Evolutionary conservation across 2,113 vertebrate species (phyloP).

Genomic region (Arothron firmamentum): DNA sequence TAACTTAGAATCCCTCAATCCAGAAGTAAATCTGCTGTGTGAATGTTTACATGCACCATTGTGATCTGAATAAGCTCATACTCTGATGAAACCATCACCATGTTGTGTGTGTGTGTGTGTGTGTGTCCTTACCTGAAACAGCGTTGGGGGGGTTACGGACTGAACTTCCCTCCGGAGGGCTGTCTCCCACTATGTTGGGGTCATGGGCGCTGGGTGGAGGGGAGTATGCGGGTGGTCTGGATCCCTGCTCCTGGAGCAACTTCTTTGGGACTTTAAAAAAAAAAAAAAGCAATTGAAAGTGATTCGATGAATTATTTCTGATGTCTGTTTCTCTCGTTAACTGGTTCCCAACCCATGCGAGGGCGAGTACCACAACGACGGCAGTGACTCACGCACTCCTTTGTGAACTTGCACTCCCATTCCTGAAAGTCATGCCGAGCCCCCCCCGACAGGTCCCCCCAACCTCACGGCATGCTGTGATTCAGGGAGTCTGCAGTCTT

Average conservation of each 20-base stretch:
- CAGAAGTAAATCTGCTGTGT: slow-evolving; percentile 15
- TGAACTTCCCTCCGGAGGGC: slow-evolving; percentile 77
- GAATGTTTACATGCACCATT: slow-evolving; percentile 36
- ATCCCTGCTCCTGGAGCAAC: slow-evolving; percentile 79
- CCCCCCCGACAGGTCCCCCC: slow-evolving; percentile 14
- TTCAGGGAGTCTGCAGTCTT: slow-evolving; percentile 51
- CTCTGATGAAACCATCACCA: too few relatives aligned
- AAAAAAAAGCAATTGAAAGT: not conserved
- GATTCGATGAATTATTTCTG: too few relatives aligned
- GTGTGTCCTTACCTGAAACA: slow-evolving; percentile 74
- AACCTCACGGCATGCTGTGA: slow-evolving; percentile 59
- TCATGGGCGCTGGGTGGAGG: slow-evolving; percentile 74
- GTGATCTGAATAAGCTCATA: too few relatives aligned
- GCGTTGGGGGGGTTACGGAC: slow-evolving; percentile 63
- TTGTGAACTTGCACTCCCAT: slow-evolving; percentile 24
- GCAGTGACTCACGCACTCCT: slow-evolving; percentile 53
- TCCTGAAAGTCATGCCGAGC: slow-evolving; percentile 46
- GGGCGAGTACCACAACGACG: not conserved
- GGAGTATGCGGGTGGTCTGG: slow-evolving; percentile 70
- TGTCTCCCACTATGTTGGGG: slow-evolving; percentile 82
- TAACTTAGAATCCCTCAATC: slow-evolving; percentile 35
- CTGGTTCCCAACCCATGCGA: too few relatives aligned
- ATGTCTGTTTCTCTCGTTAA: too few relatives aligned
- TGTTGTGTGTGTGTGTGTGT: slow-evolving; percentile 1
- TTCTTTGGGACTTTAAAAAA: slow-evolving; percentile 82